Evolutionary conservation across 1,140 invertebrate genomes (phyloP).

Genomic region (Metopolophium dirhodum): DNA sequence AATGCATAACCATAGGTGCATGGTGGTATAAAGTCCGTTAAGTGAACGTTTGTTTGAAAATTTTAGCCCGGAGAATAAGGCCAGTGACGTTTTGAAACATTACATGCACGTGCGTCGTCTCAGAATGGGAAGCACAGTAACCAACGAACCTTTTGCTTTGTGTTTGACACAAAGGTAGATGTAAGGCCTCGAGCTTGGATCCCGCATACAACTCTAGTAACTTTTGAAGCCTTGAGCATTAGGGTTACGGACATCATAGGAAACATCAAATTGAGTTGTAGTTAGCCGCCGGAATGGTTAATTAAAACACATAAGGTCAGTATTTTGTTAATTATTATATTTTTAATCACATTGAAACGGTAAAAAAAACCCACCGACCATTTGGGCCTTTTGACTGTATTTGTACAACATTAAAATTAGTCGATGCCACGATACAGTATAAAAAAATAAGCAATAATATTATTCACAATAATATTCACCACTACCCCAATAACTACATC

Average conservation of each 20-base stretch:
- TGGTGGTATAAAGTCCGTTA: neutral
- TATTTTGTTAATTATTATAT: neutral
- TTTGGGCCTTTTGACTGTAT: neutral
- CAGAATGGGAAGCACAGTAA: neutral
- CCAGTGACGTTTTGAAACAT: neutral
- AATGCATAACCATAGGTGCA: neutral
- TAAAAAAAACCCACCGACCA: neutral
- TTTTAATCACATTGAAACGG: neutral
- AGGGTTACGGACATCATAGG: neutral
- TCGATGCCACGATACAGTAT: neutral
- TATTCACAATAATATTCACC: neutral
- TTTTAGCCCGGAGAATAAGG: neutral
- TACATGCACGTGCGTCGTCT: neutral
- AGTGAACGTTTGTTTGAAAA: constrained; percentile 2
- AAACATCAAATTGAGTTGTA: constrained; percentile 8
- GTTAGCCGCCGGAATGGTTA: neutral
- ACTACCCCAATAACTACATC: neutral
- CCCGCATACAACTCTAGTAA: neutral
- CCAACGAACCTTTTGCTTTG: neutral
- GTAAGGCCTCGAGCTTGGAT: neutral
- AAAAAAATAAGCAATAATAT: neutral
- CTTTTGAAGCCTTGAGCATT: constrained; percentile 21
- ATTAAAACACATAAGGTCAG: constrained; percentile 20
- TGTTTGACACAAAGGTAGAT: constrained; percentile 19
- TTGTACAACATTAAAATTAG: neutral